Evolutionary conservation across 1,140 invertebrate species (phyloP), one percentile per base, ranked within the genome.

Genomic region (Phocides pigmalion): DNA sequence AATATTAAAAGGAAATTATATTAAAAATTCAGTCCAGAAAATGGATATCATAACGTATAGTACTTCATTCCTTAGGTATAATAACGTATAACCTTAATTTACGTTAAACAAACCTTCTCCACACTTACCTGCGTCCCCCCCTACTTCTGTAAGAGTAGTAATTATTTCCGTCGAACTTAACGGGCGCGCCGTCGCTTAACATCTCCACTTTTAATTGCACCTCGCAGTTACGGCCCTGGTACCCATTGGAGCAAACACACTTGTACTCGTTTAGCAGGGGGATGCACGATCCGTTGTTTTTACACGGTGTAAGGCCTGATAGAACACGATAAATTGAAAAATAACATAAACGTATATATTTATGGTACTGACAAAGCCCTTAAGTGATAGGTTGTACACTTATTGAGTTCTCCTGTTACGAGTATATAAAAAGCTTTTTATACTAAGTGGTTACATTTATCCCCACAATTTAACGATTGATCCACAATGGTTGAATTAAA

Each of bases 251-350:
- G 70, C 91, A 92, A 37, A 90, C 71, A 74, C 91, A 92, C 72
- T 92, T 92, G 70, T 92, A 92, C 74, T 92, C 91, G 66, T 92
- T 92, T 15, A 92, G 91, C 32, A 93, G 84, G 22, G 94, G 93
- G 51, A 94, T 91, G 76, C 95, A 96, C 0, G 93, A 92, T 1
- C 94, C 95, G 51, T 93, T 93, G 80, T 96, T 95, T 69, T 93
- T 92, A 80, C 95, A 95, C 4, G 93, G 94, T 46, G 93, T 90
- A 35, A 92, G 90, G 80, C 77, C 89, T 91, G 74, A 61, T 62
- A 53, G n/a, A 15, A 71, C 3, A 11, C n/a, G n/a, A n/a, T n/a
- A 3, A 32, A 32, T 5, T 22, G 20, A 22, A 28, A 4, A 32
- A 32, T n/a, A n/a, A n/a, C n/a, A n/a, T n/a, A n/a, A n/a, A n/a